Evolutionary conservation across 2,888 invertebrate species (phyloP).

Genomic region (Margaritifera margaritifera): DNA sequence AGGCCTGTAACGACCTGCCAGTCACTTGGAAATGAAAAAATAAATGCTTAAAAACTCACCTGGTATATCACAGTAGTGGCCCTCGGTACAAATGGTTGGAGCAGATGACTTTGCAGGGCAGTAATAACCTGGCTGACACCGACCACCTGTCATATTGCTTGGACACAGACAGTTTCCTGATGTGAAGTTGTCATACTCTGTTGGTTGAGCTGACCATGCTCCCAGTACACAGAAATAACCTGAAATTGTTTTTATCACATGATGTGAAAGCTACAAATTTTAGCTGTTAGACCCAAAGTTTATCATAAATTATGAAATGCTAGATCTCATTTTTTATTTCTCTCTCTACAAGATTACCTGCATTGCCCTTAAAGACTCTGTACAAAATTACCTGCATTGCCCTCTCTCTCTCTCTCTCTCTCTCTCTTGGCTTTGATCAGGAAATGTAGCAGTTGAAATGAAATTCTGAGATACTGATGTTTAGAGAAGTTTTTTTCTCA

Average conservation of each 20-base stretch:
- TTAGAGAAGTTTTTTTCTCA: no score
- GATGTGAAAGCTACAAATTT: not conserved
- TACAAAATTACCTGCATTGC: no score
- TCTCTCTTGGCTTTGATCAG: no score
- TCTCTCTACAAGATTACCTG: not conserved
- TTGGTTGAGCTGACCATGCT: conserved; percentile 58
- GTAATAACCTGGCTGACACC: conserved; percentile 63
- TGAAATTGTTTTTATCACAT: conserved; percentile 22
- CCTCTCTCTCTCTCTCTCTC: no score
- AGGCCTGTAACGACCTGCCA: no score
- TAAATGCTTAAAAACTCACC: conserved; percentile 23
- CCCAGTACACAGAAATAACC: conserved; percentile 66
- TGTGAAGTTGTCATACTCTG: conserved; percentile 63
- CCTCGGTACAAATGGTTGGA: conserved; percentile 60
- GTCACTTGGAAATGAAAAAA: no score
- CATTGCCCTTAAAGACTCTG: no score
- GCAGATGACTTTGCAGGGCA: conserved; percentile 58
- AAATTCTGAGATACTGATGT: no score
- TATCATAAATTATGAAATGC: no score
- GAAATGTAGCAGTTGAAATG: no score
- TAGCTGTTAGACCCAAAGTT: no score
- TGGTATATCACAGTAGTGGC: conserved; percentile 57
- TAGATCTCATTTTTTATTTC: not conserved
- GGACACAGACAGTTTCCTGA: conserved; percentile 61
- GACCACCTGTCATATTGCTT: conserved; percentile 61